Evolutionary conservation across 2,797 vertebrate genomes (phyloP).

Genomic region (Peromyscus melanophrys): DNA sequence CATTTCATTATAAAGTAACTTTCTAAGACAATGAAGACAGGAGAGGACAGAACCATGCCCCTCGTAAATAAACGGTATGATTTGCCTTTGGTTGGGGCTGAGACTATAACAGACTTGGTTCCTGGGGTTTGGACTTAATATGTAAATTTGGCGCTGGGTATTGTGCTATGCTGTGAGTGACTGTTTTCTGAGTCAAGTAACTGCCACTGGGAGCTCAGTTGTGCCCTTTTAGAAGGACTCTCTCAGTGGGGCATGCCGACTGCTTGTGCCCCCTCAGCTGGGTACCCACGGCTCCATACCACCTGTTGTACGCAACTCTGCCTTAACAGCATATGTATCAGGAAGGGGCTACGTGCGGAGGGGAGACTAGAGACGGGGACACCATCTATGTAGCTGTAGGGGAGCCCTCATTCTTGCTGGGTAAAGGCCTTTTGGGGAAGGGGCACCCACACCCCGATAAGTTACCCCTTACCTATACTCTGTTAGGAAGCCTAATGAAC

Average conservation of each 20-base stretch:
- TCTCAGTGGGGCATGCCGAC: too few species aligned
- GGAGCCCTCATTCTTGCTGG: background rate
- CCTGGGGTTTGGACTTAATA: background rate
- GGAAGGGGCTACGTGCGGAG: background rate
- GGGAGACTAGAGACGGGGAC: background rate
- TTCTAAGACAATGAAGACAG: slow-evolving; percentile 23
- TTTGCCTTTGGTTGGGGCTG: background rate
- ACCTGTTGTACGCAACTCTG: background rate
- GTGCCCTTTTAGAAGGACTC: background rate
- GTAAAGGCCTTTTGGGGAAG: background rate
- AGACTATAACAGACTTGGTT: background rate
- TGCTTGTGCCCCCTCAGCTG: background rate
- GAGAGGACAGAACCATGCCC: background rate
- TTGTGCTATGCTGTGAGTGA: background rate
- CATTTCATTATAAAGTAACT: slow-evolving; percentile 44
- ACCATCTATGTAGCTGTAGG: background rate
- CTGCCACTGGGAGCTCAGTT: background rate
- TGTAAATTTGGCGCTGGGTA: background rate
- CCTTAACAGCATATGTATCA: background rate
- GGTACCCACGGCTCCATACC: background rate
- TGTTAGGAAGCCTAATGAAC: background rate
- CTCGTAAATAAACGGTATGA: background rate
- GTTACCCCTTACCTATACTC: background rate
- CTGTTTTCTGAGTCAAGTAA: background rate
- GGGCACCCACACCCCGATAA: background rate